phyloP scores from a whole-genome alignment of 2,888 invertebrate genomes.

The Leuctra nigra region DNA sequence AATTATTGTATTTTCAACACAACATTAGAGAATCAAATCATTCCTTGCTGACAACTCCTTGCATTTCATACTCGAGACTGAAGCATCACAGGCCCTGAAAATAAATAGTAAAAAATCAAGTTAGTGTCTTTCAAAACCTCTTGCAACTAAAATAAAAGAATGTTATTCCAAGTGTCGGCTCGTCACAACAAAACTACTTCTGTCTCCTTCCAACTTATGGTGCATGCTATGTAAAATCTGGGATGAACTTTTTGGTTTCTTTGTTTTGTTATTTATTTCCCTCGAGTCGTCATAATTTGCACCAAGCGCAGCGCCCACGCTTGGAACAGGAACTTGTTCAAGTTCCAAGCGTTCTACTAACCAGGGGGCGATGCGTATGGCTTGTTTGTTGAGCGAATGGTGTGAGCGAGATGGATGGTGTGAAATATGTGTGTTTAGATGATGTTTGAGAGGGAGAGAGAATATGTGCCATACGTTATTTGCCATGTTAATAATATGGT shows the following conservation, averaged over 20 bases:
- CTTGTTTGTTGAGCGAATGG: neutral
- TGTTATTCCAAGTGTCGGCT: conserved; percentile 4
- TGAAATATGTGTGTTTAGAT: neutral
- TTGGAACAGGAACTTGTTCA: neutral
- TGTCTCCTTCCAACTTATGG: neutral
- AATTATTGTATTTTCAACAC: too few species aligned
- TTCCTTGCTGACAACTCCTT: too few species aligned
- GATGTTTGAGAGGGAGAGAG: neutral
- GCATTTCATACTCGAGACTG: too few species aligned
- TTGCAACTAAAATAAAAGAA: too few species aligned
- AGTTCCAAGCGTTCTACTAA: neutral
- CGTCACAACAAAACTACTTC: neutral
- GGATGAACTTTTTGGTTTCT: conserved; percentile 1
- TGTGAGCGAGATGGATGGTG: neutral
- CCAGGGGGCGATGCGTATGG: neutral
- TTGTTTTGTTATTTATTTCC: conserved; percentile 1
- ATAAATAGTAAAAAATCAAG: too few species aligned
- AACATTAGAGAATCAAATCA: too few species aligned
- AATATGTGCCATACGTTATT: neutral
- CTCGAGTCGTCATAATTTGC: conserved; percentile 1
- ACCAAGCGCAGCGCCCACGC: neutral
- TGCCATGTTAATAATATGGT: neutral
- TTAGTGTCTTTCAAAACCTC: neutral
- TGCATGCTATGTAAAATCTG: neutral
- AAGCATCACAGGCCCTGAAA: too few species aligned